Conservation (phyloP, 2,797 vertebrate genomes). For the Platyrinchus mystaceus region DNA sequence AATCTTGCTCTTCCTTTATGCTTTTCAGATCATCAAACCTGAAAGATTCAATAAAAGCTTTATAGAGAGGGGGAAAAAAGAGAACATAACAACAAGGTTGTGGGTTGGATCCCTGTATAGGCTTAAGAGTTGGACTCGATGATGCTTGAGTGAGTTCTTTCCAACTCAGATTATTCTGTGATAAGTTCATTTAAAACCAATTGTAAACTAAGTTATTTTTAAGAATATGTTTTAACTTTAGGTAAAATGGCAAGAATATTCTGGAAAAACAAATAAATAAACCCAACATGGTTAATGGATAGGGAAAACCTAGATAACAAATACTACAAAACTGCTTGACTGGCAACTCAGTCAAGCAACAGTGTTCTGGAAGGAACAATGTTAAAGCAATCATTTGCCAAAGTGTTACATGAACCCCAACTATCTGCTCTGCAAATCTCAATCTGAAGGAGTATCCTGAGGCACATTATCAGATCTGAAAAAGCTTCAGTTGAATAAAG, state of each 20-base stretch:
- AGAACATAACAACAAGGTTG: neutral
- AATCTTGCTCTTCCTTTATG: neutral
- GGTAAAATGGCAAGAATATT: neutral
- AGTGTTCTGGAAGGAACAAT: neutral
- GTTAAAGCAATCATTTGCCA: neutral
- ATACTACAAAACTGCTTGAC: neutral
- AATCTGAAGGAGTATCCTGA: neutral
- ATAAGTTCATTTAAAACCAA: neutral
- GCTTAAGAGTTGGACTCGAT: neutral
- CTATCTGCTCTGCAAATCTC: neutral
- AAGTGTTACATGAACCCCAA: slow-evolving; percentile 30
- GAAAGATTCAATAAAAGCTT: neutral
- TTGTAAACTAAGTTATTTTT: neutral
- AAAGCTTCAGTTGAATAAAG: slow-evolving; percentile 14
- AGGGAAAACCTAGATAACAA: neutral
- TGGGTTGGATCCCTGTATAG: neutral
- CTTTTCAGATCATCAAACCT: neutral
- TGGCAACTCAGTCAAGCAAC: neutral
- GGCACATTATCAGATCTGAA: neutral
- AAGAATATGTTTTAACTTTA: neutral
- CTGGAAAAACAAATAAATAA: neutral
- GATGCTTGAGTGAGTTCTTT: neutral
- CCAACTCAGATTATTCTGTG: neutral
- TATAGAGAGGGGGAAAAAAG: neutral
- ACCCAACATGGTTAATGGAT: neutral